phyloP scores from a whole-genome alignment of 2,113 vertebrate species.

The Lipotes vexillifer region DNA sequence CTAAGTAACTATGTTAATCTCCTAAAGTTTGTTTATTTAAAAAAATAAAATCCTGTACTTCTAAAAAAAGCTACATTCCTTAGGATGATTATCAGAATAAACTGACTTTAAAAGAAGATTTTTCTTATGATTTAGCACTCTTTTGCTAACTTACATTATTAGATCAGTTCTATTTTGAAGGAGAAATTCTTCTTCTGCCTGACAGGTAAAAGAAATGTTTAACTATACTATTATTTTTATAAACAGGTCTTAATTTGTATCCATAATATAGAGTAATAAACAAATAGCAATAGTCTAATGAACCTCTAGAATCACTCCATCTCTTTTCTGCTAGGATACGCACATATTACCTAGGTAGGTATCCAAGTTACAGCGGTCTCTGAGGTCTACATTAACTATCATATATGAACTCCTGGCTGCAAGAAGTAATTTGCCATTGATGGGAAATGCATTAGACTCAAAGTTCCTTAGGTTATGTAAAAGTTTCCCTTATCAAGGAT shows the following conservation, averaged over 20 bases:
- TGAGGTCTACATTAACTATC: not conserved
- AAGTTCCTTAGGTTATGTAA: not conserved
- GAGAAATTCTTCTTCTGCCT: not conserved
- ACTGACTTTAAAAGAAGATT: not conserved
- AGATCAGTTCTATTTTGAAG: not conserved
- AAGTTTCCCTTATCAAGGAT: slow-evolving; percentile 2
- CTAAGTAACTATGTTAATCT: slow-evolving; percentile 3
- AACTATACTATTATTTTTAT: not conserved
- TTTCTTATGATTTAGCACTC: not conserved
- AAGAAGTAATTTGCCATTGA: not conserved
- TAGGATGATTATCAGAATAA: slow-evolving; percentile 26
- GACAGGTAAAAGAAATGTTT: not conserved
- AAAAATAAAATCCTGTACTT: not conserved
- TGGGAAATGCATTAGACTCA: not conserved
- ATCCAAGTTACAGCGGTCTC: not conserved
- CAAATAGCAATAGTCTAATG: not conserved
- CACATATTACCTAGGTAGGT: not conserved
- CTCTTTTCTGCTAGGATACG: not conserved
- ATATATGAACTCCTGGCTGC: not conserved
- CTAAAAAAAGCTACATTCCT: not conserved
- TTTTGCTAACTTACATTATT: not conserved
- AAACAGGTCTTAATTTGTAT: not conserved
- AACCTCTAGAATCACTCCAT: not conserved
- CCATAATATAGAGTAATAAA: not conserved
- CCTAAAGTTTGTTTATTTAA: not conserved